A percentile compares a stretch with the other conserved stretches of the same genome.
Conservation (phyloP, 2,113 vertebrate species). For the Phaetusa simplex region DNA sequence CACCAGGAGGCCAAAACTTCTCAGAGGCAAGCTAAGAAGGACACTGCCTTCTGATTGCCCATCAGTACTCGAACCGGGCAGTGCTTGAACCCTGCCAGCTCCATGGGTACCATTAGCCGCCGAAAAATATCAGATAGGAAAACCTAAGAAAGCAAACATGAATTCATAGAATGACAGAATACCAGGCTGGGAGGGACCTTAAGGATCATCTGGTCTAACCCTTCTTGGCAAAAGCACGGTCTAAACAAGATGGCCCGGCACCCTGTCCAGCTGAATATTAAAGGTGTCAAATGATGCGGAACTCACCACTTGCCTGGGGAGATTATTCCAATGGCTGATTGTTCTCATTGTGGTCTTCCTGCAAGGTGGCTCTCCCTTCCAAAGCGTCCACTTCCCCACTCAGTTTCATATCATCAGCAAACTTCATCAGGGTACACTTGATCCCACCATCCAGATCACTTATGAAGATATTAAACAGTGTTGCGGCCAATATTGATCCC, state of each 20-base stretch:
- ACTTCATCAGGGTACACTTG: too few species aligned
- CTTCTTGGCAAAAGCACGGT: neutral
- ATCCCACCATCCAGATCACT: too few species aligned
- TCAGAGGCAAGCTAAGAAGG: neutral
- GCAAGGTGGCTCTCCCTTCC: too few species aligned
- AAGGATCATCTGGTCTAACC: neutral
- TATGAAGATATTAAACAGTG: too few species aligned
- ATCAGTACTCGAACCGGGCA: neutral
- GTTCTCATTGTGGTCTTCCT: neutral
- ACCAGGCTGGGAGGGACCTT: neutral
- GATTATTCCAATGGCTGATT: neutral
- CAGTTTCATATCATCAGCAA: too few species aligned
- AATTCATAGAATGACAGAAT: neutral
- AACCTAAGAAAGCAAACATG: neutral
- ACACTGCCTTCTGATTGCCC: neutral
- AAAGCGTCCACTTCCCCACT: too few species aligned
- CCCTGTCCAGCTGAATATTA: neutral
- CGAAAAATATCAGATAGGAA: neutral
- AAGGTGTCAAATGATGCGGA: neutral
- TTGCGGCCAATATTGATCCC: too few species aligned
- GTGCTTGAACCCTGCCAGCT: neutral
- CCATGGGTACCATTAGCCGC: neutral
- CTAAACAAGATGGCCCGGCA: neutral
- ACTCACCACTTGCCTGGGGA: neutral
- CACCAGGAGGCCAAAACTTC: neutral